Evolutionary conservation across 2,113 vertebrate species (phyloP).

Genomic region (Uropsilus gracilis): DNA sequence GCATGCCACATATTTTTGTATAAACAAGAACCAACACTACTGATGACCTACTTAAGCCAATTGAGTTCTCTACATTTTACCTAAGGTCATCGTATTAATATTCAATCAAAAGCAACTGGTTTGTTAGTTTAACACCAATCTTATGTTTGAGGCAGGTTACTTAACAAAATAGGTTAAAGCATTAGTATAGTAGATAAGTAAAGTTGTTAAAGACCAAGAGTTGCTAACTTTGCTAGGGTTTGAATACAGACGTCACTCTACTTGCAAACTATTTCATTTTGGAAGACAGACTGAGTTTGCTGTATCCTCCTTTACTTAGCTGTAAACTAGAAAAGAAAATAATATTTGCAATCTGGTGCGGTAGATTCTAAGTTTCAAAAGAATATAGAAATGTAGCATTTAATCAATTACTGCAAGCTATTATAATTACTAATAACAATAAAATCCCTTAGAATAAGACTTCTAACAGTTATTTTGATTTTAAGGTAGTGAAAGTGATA

Average conservation of each 20-base stretch:
- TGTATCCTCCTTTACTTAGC: not conserved
- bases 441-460: not conserved
- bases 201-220: not conserved
- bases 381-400: not conserved
- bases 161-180: not conserved
- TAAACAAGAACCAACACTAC: not conserved
- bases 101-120: not conserved
- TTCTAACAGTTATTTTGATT: conserved; percentile 23
- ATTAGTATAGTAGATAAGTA: not conserved
- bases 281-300: not conserved
- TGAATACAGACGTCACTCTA: not conserved
- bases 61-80: conserved; percentile 31
- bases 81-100: not conserved
- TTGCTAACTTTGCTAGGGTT: not conserved
- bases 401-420: not conserved
- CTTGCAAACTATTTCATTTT: not conserved
- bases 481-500: not conserved
- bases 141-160: not conserved
- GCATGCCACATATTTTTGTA: not conserved
- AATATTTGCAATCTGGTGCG: no score
- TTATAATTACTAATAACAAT: not conserved
- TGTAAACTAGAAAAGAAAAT: no score
- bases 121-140: not conserved
- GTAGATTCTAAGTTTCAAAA: not conserved
- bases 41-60: not conserved